phyloP scores from a whole-genome alignment of 2,797 vertebrate species.

The Hydrocynus forskahlii region DNA sequence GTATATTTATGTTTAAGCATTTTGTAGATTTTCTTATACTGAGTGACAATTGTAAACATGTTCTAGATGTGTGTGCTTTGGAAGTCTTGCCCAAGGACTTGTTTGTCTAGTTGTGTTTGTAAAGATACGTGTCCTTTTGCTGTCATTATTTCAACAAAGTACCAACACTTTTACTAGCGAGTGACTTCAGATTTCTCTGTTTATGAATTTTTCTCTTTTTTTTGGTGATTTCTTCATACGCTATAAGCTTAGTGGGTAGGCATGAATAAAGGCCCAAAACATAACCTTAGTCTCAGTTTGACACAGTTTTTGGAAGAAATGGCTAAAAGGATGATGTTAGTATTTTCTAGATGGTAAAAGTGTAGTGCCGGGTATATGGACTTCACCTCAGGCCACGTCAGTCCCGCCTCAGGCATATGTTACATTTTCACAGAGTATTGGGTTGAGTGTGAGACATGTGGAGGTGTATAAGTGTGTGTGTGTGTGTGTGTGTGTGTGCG shows the following conservation, averaged over 20 bases:
- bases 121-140: neutral
- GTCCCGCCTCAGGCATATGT: neutral
- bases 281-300: neutral
- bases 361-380: neutral
- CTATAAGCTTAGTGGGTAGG: no score
- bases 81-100: no score
- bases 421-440: slow-evolving; percentile 22
- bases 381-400: neutral
- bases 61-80: no score
- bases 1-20: no score
- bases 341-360: neutral
- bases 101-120: no score
- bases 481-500: slow-evolving; percentile 30
- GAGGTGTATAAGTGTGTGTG: slow-evolving; percentile 14
- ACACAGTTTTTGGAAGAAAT: neutral
- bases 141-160: neutral
- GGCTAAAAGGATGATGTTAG: neutral
- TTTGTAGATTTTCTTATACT: no score
- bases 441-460: slow-evolving; percentile 16
- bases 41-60: no score
- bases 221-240: no score
- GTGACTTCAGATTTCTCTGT: neutral
- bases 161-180: neutral
- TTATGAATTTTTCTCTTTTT: no score
- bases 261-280: neutral